These are phyloP conservation scores for Ectemnius cavifrons DNA, from an alignment of 2,888 invertebrate genomes.

Conservation along the genomic window DNA sequence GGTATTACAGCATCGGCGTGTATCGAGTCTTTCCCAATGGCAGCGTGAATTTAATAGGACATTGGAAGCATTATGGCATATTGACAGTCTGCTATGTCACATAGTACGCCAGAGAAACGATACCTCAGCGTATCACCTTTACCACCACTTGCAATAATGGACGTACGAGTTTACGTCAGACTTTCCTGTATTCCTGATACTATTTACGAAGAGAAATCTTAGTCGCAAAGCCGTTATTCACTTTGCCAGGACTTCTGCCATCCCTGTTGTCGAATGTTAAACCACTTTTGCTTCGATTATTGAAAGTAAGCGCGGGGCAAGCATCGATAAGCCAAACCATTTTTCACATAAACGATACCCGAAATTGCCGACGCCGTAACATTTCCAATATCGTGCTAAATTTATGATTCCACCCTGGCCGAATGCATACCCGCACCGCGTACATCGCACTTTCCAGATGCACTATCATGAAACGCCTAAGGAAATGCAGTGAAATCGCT, in stretches of 20 bases:
- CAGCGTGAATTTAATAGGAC: neutral
- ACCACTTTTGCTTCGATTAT: neutral
- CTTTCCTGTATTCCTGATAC: too few relatives aligned
- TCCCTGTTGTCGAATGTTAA: neutral
- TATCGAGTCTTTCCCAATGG: too few relatives aligned
- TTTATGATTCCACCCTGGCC: neutral
- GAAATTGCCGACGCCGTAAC: constrained; percentile 1
- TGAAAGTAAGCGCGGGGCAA: constrained; percentile 1
- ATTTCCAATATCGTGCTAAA: neutral
- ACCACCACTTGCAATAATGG: neutral
- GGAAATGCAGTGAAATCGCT: neutral
- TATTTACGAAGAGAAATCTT: too few relatives aligned
- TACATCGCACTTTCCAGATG: neutral
- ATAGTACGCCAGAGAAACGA: neutral
- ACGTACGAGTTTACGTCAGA: neutral
- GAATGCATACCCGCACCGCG: neutral
- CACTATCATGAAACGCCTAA: neutral
- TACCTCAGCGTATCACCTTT: too few relatives aligned
- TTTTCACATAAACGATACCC: neutral
- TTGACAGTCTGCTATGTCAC: neutral
- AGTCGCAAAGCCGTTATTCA: too few relatives aligned
- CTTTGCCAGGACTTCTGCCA: too few relatives aligned
- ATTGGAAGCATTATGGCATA: neutral
- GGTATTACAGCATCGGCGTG: too few relatives aligned
- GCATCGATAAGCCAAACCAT: neutral